Conservation (phyloP, 2,113 vertebrate species). For the Scytalopus superciliaris region DNA sequence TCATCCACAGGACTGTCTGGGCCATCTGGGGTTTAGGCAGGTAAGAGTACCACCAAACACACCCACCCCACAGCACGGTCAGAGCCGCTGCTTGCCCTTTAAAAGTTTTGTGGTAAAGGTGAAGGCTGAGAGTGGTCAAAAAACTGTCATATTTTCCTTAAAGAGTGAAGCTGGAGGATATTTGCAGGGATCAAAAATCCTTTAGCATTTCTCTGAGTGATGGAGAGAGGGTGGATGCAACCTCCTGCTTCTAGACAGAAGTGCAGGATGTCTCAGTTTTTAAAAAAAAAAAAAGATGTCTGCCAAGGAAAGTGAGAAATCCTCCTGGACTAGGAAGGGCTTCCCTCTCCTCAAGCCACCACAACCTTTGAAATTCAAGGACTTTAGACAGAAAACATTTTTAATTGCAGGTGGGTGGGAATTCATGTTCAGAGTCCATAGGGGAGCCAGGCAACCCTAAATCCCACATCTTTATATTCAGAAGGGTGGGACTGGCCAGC, state of each 20-base stretch:
- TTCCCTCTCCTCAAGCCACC: too few species aligned
- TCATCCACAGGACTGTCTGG: rapidly evolving
- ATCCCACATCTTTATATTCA: background rate
- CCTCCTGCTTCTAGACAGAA: background rate
- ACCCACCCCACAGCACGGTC: rapidly evolving
- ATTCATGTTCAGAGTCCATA: background rate
- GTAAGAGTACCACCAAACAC: rapidly evolving
- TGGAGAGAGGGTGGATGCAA: background rate
- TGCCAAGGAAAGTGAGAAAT: too few species aligned
- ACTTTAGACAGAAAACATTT: too few species aligned
- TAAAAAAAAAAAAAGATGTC: too few species aligned
- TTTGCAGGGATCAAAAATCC: background rate
- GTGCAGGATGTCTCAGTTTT: too few species aligned
- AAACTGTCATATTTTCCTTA: background rate
- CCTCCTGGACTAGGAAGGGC: too few species aligned
- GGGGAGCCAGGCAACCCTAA: background rate
- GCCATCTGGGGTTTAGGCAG: background rate
- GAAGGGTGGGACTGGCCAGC: background rate
- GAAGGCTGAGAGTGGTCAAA: background rate
- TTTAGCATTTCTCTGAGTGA: background rate
- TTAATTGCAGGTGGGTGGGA: background rate
- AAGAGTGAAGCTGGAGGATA: background rate
- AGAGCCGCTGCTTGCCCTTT: background rate
- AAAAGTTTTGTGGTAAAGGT: background rate
- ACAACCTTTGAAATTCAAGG: too few species aligned